A percentile compares a stretch with the other conserved stretches of the same genome.
Conservation (phyloP, 2,113 vertebrate species). For the Mormyrus iriodes region DNA sequence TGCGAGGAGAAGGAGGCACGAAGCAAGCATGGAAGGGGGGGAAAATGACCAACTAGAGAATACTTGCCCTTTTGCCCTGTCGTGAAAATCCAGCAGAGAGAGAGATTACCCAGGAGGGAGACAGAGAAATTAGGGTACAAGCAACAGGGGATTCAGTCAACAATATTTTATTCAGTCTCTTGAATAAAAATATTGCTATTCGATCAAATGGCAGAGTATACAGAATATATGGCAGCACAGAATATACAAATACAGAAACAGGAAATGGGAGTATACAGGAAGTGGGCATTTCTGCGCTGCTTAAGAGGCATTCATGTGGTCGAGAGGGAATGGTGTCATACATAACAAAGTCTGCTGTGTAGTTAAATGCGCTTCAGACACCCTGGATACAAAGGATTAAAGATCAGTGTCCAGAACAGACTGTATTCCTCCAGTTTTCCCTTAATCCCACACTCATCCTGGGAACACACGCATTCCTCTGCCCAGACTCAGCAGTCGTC, state of each 20-base stretch:
- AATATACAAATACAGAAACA: conserved; percentile 18
- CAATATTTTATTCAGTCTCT: conserved; percentile 71
- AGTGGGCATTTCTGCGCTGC: neutral
- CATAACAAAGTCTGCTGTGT: neutral
- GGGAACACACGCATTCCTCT: neutral
- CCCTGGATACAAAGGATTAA: neutral
- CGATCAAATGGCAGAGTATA: conserved; percentile 37
- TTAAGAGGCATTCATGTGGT: neutral
- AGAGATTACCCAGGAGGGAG: conserved; percentile 32
- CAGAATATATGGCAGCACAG: conserved; percentile 27
- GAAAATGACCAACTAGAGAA: conserved; percentile 32
- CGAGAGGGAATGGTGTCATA: neutral
- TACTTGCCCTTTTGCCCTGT: conserved; percentile 67
- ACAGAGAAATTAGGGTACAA: conserved; percentile 54
- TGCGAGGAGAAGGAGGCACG: conserved; percentile 36
- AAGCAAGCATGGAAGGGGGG: conserved; percentile 39
- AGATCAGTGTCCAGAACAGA: neutral
- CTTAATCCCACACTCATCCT: neutral
- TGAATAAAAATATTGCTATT: conserved; percentile 69
- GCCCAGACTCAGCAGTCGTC: neutral
- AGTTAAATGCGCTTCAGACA: neutral
- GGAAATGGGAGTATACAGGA: conserved; percentile 39
- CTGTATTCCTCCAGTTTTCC: neutral
- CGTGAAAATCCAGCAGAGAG: conserved; percentile 57
- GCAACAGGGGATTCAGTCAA: conserved; percentile 60